Evolutionary conservation across 2,113 vertebrate genomes (phyloP).

Genomic region (Marmota monax): DNA sequence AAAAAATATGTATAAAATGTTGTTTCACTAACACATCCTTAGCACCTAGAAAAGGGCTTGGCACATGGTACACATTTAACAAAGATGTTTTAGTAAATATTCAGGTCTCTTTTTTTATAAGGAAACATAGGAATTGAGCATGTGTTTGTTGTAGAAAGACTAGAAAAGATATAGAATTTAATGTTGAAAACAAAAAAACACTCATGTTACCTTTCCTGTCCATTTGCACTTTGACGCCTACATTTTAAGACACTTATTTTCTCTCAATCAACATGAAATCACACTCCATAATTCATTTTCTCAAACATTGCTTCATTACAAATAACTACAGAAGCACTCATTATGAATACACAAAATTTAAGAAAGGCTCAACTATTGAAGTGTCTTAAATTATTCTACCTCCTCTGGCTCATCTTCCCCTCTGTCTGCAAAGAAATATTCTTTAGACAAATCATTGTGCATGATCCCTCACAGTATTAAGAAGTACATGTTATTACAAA

Average conservation of each 20-base stretch:
- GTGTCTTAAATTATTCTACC: not conserved
- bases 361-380: not conserved
- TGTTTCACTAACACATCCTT: not conserved
- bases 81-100: not conserved
- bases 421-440: not conserved
- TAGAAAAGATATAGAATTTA: not conserved
- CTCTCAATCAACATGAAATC: not conserved
- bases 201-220: not conserved
- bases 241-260: constrained; percentile 1
- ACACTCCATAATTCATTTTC: not conserved
- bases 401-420: not conserved
- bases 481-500: not conserved
- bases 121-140: not conserved
- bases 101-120: not conserved
- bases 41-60: not conserved
- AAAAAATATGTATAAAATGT: not conserved
- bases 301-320: not conserved
- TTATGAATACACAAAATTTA: not conserved
- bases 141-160: not conserved
- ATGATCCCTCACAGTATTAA: not conserved
- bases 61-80: not conserved
- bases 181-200: constrained; percentile 18
- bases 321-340: not conserved
- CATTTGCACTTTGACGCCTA: not conserved
- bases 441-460: not conserved